phyloP scores from a whole-genome alignment of 2,888 invertebrate genomes.

The Chesias legatella region DNA sequence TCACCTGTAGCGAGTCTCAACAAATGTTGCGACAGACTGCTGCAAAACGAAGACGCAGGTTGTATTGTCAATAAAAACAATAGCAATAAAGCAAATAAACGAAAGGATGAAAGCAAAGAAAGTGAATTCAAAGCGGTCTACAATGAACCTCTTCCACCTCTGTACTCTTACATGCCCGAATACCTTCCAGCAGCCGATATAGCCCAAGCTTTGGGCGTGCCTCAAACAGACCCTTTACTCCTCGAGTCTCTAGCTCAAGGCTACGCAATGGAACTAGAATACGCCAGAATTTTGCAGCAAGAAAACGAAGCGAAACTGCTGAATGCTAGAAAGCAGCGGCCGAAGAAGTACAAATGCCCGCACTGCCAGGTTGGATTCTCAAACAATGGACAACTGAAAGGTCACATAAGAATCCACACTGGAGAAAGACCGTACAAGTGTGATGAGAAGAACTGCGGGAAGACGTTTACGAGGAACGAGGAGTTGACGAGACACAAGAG shows the following conservation, averaged over 20 bases:
- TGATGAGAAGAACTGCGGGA: slow-evolving; percentile 91
- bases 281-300: slow-evolving; percentile 84
- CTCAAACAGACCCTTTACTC: slow-evolving; percentile 69
- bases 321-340: slow-evolving; percentile 87
- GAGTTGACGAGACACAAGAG: slow-evolving; percentile 94
- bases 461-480: slow-evolving; percentile 95
- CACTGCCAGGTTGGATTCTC: slow-evolving; percentile 95
- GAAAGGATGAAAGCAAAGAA: slow-evolving; percentile 31
- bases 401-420: slow-evolving; percentile 94
- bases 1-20: slow-evolving; percentile 65
- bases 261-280: slow-evolving; percentile 84
- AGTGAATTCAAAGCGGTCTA: slow-evolving; percentile 18
- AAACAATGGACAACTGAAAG: slow-evolving; percentile 95
- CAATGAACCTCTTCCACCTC: slow-evolving; percentile 23
- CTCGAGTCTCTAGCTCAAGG: slow-evolving; percentile 75
- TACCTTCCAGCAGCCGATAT: slow-evolving; percentile 64
- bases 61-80: no score
- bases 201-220: slow-evolving; percentile 70
- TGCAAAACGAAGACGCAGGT: slow-evolving; percentile 31
- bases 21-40: slow-evolving; percentile 61
- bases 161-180: slow-evolving; percentile 55
- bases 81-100: slow-evolving; percentile 36
- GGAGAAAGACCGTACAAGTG: slow-evolving; percentile 95
- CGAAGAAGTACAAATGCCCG: slow-evolving; percentile 95
- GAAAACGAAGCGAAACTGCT: slow-evolving; percentile 85